These are phyloP conservation scores for Onychostoma macrolepis DNA, from an alignment of 2,113 vertebrate species.

Conservation along the genomic window DNA sequence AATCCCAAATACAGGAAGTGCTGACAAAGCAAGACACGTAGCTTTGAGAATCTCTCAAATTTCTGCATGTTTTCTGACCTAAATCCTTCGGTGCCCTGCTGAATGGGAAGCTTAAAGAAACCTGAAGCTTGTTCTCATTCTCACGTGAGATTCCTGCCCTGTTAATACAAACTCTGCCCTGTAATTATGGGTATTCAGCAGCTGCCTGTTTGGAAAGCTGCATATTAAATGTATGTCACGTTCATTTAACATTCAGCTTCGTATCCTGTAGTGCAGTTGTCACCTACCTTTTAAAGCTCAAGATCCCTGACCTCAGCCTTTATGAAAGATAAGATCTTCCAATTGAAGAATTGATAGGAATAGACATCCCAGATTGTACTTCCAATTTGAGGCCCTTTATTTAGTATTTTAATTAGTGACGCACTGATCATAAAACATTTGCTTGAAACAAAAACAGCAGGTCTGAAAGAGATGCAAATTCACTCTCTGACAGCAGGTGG, in stretches of 20 bases:
- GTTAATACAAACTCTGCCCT: constrained; percentile 28
- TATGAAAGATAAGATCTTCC: no score
- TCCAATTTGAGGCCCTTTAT: no score
- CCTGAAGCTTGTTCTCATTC: not conserved
- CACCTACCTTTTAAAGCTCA: no score
- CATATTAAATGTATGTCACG: not conserved
- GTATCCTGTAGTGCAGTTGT: not conserved
- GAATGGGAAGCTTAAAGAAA: not conserved
- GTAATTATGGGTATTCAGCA: constrained; percentile 38
- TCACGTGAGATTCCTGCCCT: not conserved
- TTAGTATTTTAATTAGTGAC: no score
- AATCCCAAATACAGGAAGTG: constrained; percentile 48
- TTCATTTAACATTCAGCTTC: not conserved
- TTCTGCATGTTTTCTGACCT: not conserved
- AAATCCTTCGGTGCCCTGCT: not conserved
- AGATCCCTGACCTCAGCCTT: no score
- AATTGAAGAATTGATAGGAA: no score
- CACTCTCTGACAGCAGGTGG: no score
- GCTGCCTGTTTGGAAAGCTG: not conserved
- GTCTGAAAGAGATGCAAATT: no score
- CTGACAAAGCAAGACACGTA: constrained; percentile 24
- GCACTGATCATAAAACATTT: no score
- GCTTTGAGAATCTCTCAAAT: constrained; percentile 2
- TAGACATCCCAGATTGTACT: no score
- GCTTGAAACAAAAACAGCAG: no score